Conservation (phyloP, 1,140 invertebrate species). For the Trichomalopsis sarcophagae region DNA sequence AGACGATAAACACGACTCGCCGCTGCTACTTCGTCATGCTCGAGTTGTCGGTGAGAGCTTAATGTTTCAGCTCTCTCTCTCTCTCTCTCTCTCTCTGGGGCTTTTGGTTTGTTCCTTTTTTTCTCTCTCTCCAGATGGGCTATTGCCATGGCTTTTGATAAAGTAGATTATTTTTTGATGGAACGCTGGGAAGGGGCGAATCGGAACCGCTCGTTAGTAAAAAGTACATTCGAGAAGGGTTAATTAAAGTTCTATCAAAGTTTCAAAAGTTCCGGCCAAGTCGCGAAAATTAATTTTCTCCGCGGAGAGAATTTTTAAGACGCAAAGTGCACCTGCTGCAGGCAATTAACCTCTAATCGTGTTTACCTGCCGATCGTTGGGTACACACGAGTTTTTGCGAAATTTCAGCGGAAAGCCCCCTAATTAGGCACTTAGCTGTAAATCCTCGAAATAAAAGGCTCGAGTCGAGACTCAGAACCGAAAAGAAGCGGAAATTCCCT, state of each 20-base stretch:
- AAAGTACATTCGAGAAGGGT: constrained; percentile 9
- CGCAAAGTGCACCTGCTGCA: background rate
- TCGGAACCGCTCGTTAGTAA: background rate
- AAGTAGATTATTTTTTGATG: background rate
- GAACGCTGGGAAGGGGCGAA: too few relatives aligned
- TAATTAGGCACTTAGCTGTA: background rate
- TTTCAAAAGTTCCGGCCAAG: constrained; percentile 11
- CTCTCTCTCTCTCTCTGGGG: too few relatives aligned
- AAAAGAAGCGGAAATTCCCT: constrained; percentile 6
- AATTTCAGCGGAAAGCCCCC: too few relatives aligned
- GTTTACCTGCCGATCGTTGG: too few relatives aligned
- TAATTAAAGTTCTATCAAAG: constrained; percentile 43
- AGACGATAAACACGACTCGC: background rate
- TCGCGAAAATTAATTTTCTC: constrained; percentile 35
- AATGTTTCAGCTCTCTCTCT: background rate
- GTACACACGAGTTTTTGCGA: too few relatives aligned
- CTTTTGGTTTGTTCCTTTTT: background rate
- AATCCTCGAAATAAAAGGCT: background rate
- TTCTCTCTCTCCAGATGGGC: background rate
- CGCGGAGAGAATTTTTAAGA: constrained; percentile 14
- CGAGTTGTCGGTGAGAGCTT: background rate
- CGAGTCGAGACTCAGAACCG: background rate
- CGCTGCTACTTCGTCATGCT: background rate
- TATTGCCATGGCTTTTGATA: too few relatives aligned
- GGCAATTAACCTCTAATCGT: background rate